Conservation (phyloP, 2,797 vertebrate genomes). For the Lemur catta region DNA sequence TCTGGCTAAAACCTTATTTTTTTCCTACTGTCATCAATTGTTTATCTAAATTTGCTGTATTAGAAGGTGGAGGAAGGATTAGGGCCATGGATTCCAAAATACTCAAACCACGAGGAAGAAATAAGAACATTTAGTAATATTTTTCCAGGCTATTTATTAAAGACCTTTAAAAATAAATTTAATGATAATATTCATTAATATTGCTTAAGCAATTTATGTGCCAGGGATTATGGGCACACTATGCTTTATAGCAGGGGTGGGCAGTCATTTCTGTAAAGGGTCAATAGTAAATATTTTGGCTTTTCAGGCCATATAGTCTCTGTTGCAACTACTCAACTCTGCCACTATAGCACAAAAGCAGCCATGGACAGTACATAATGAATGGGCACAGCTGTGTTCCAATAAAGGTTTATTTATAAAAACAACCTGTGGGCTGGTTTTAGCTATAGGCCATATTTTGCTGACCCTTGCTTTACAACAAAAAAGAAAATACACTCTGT, state of each 20-base stretch:
- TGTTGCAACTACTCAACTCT: background rate
- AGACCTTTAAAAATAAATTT: background rate
- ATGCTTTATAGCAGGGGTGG: background rate
- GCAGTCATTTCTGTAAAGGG: background rate
- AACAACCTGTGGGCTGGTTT: background rate
- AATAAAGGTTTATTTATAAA: conserved; percentile 9
- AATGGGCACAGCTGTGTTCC: background rate
- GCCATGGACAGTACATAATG: background rate
- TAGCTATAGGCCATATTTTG: background rate
- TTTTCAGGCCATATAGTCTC: background rate
- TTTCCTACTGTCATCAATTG: background rate
- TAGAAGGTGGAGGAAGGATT: background rate
- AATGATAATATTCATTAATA: background rate
- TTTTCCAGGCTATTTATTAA: background rate
- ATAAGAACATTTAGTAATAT: background rate
- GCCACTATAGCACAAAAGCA: background rate
- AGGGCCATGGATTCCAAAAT: background rate
- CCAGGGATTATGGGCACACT: background rate
- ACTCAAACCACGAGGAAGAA: background rate
- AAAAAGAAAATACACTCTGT: background rate
- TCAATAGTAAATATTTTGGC: background rate
- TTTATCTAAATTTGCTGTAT: background rate
- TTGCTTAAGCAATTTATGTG: background rate
- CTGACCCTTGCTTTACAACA: background rate
- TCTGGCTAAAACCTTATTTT: background rate